Base-by-base conservation (phyloP, 2,888 invertebrate species). In the Lacanobia wlatinum region DNA sequence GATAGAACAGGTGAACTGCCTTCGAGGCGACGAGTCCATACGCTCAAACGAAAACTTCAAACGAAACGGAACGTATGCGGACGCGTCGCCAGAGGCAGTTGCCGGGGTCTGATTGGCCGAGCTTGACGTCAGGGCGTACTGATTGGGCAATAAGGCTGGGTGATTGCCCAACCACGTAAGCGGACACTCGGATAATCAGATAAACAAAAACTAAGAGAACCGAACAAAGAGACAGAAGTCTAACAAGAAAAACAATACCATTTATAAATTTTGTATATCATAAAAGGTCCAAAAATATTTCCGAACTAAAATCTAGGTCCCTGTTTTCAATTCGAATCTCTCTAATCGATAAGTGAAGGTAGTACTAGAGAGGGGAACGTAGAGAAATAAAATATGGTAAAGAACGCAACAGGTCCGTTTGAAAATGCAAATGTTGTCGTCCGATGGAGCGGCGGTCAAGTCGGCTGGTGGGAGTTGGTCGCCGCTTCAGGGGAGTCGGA, bases 121-220 rank as follows among this genome's bases (percentile, higher is more conserved):
- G 95, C 90, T 90, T 87, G 78, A 83, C 83, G 95, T 95, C 95
- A 73, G 87, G 90, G 95, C 96, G 90, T 94, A 94, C 97, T 96
- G 97, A 97, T 97, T 97, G 97, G 97, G 96, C 97, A 96, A 97
- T 97, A 97, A 97, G 97, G 97, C 97, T 97, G 97, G 97, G 97
- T 96, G 94, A 96, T 97, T 97, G 97, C 96, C 97, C 97, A 97
- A 97, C 97, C 97, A 96, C 95, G 96, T 94, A 95, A 95, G 96
- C 97, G 97, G 96, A 96, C 96, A 92, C 96, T 92, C 93, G 89
- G 82, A 88, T 89, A 91, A 92, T 93, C 94, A 95, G 94, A 94
- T 84, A 89, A 90, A 89, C 76, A 91, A 88, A 90, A 86, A 66
- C 68, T 86, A 77, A 84, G 83, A 85, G 55, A 73, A 89, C 77